These are phyloP conservation scores for Babylonia areolata DNA, from an alignment of 1,140 invertebrate species.

Conservation along the genomic window DNA sequence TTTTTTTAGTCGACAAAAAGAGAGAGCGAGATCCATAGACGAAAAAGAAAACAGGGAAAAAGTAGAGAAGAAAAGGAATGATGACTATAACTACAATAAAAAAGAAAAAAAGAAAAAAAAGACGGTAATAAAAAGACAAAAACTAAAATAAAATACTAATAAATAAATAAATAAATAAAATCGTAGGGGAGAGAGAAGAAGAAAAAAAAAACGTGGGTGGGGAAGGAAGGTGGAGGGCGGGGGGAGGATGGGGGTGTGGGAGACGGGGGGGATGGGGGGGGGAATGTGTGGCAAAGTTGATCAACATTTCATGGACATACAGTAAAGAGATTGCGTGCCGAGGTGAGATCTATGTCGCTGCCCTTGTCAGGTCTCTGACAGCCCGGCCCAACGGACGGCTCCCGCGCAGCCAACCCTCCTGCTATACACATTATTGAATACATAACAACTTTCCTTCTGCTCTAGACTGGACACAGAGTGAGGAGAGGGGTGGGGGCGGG, in stretches of 20 bases:
- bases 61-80: no score
- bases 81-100: neutral
- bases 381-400: neutral
- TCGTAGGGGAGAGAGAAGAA: neutral
- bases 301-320: constrained; percentile 11
- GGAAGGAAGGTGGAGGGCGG: no score
- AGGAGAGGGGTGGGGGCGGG: neutral
- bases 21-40: neutral
- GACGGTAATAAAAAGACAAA: neutral
- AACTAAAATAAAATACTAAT: neutral
- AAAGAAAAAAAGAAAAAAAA: neutral
- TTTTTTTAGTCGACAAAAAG: neutral
- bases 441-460: neutral
- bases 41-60: no score
- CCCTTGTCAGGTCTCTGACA: neutral
- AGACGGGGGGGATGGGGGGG: neutral
- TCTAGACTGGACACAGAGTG: neutral
- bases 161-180: neutral
- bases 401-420: neutral
- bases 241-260: neutral
- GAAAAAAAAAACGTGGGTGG: neutral
- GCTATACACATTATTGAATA: neutral
- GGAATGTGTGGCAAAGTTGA: neutral
- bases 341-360: neutral
- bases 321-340: neutral